Evolutionary conservation across 1,140 invertebrate genomes (phyloP).

Genomic region (Aphaenogaster floridana): DNA sequence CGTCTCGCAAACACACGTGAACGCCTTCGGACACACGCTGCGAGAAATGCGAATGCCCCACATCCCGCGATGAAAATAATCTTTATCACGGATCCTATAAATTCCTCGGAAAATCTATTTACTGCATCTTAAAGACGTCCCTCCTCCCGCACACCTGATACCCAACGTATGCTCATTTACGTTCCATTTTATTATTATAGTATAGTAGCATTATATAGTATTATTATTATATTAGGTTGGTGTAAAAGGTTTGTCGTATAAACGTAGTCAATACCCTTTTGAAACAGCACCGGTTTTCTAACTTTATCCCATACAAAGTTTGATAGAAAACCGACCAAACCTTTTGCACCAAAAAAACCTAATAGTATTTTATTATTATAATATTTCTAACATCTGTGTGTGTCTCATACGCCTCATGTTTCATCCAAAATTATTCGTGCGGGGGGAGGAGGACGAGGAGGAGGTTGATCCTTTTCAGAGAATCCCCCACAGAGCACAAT

Average conservation of each 20-base stretch:
- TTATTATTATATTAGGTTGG: too few species aligned
- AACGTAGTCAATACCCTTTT: too few species aligned
- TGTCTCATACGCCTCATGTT: not conserved
- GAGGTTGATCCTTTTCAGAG: too few species aligned
- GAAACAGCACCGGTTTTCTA: too few species aligned
- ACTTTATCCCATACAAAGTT: too few species aligned
- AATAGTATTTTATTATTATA: too few species aligned
- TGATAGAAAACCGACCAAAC: too few species aligned
- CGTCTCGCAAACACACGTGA: constrained; percentile 19
- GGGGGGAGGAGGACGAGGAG: too few species aligned
- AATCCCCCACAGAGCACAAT: not conserved
- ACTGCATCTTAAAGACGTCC: not conserved
- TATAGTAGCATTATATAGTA: not conserved
- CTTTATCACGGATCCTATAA: not conserved
- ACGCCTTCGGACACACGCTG: not conserved
- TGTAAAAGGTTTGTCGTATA: too few species aligned
- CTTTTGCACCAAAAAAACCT: too few species aligned
- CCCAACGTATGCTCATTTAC: not conserved
- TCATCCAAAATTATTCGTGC: not conserved
- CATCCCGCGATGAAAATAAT: not conserved
- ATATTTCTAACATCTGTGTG: not conserved
- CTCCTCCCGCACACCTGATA: not conserved
- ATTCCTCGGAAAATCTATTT: not conserved
- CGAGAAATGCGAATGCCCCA: not conserved
- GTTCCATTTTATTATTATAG: not conserved